phyloP scores from a whole-genome alignment of 2,113 vertebrate species.

The Pithys albifrons region DNA sequence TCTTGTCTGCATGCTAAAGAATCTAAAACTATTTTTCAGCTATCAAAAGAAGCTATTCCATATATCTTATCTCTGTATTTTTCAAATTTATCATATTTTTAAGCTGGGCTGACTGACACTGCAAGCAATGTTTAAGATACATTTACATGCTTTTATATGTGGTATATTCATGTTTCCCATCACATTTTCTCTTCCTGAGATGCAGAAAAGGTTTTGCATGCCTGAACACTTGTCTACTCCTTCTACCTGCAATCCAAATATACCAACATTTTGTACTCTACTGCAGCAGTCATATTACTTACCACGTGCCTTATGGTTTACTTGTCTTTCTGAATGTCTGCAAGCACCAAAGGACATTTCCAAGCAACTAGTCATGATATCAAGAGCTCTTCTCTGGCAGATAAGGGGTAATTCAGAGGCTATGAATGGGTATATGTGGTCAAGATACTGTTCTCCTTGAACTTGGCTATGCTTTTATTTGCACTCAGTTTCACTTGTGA shows the following conservation, averaged over 20 bases:
- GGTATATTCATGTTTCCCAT: background rate
- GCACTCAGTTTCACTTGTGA: background rate
- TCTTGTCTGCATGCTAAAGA: background rate
- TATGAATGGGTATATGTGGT: background rate
- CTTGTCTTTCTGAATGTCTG: background rate
- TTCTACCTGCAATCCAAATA: background rate
- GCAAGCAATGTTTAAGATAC: background rate
- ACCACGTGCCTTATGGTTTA: background rate
- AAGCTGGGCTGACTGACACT: background rate
- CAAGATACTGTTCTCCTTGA: background rate
- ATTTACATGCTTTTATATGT: background rate
- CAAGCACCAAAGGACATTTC: background rate
- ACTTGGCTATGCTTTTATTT: background rate
- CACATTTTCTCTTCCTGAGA: background rate
- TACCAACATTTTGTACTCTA: background rate
- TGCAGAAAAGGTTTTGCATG: background rate
- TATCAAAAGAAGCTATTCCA: background rate
- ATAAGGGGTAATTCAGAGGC: background rate
- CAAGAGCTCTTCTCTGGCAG: background rate
- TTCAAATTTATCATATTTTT: background rate
- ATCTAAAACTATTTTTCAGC: background rate
- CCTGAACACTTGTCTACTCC: background rate
- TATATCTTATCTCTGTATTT: background rate
- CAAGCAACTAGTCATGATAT: background rate
- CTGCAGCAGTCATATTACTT: background rate